phyloP scores from a whole-genome alignment of 2,113 vertebrate species.

The Galbula dea region DNA sequence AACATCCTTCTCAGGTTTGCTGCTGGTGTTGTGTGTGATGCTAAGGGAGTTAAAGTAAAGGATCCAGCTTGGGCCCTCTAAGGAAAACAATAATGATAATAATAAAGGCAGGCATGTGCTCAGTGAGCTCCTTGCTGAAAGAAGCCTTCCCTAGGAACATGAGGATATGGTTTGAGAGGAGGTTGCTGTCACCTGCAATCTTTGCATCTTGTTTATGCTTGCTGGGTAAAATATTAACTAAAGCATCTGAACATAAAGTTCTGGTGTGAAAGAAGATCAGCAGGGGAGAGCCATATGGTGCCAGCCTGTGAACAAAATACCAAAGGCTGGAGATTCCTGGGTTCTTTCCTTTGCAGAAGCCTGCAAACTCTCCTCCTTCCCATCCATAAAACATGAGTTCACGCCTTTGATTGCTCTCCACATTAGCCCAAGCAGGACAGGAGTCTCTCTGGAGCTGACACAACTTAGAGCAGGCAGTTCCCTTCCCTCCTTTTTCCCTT shows the following conservation, averaged over 20 bases:
- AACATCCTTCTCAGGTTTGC: neutral
- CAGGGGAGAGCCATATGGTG: slow-evolving; percentile 64
- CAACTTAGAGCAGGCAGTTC: slow-evolving; percentile 29
- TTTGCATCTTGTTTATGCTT: slow-evolving; percentile 69
- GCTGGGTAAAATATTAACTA: slow-evolving; percentile 55
- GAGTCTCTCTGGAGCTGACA: slow-evolving; percentile 34
- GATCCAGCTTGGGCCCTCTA: neutral
- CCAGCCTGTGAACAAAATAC: slow-evolving; percentile 49
- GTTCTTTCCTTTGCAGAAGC: slow-evolving; percentile 18
- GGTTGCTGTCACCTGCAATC: slow-evolving; percentile 53
- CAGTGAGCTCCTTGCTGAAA: neutral
- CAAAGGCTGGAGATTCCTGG: slow-evolving; percentile 33
- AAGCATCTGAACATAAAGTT: slow-evolving; percentile 33
- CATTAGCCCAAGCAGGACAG: slow-evolving; percentile 35
- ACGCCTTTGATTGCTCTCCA: slow-evolving; percentile 59
- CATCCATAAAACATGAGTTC: slow-evolving; percentile 65
- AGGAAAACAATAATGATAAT: neutral
- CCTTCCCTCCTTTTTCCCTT: neutral
- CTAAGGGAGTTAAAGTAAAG: neutral
- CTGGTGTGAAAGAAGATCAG: slow-evolving; percentile 61
- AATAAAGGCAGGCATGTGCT: neutral
- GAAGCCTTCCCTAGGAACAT: neutral
- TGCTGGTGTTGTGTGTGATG: neutral
- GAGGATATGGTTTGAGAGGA: slow-evolving; percentile 7
- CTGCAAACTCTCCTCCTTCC: slow-evolving; percentile 52